Conservation (phyloP, 2,113 vertebrate genomes). For the Brachyhypopomus gauderio region DNA sequence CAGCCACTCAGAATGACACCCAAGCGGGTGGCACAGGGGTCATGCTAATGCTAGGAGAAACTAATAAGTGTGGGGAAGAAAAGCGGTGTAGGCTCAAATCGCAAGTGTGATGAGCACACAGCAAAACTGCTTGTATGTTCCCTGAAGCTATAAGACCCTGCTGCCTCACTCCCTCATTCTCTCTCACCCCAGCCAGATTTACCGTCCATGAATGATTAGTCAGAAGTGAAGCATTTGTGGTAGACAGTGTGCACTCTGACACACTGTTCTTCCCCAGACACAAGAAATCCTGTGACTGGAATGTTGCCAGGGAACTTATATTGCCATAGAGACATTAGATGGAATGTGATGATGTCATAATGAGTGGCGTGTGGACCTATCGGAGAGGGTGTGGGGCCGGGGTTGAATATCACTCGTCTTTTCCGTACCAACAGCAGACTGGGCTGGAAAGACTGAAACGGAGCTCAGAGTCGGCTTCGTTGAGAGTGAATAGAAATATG, state of each 20-base stretch:
- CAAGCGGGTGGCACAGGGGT: background rate
- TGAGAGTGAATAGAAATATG: background rate
- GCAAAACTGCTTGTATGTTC: background rate
- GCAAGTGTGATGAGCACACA: conserved; percentile 23
- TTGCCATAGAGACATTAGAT: conserved; percentile 14
- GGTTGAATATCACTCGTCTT: background rate
- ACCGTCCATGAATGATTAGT: conserved; percentile 34
- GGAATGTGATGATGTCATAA: conserved; percentile 22
- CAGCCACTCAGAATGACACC: background rate
- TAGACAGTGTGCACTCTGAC: conserved; percentile 30
- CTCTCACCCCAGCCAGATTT: conserved; percentile 14
- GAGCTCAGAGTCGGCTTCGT: background rate
- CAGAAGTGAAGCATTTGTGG: conserved; percentile 18
- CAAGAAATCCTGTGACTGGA: conserved; percentile 23
- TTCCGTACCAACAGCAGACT: conserved; percentile 1
- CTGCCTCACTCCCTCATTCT: background rate
- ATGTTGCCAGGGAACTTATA: conserved; percentile 23
- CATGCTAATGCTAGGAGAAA: conserved; percentile 15
- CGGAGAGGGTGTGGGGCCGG: background rate
- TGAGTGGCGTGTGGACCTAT: background rate
- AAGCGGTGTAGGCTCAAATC: background rate
- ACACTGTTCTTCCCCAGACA: conserved; percentile 12
- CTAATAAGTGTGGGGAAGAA: background rate
- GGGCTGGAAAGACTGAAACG: too few species aligned
- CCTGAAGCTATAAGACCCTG: background rate